Percentiles rank a stretch among this genome's conserved stretches.
Evolutionary conservation across 2,888 invertebrate species (phyloP).

Genomic region (Drosophila limbata): DNA sequence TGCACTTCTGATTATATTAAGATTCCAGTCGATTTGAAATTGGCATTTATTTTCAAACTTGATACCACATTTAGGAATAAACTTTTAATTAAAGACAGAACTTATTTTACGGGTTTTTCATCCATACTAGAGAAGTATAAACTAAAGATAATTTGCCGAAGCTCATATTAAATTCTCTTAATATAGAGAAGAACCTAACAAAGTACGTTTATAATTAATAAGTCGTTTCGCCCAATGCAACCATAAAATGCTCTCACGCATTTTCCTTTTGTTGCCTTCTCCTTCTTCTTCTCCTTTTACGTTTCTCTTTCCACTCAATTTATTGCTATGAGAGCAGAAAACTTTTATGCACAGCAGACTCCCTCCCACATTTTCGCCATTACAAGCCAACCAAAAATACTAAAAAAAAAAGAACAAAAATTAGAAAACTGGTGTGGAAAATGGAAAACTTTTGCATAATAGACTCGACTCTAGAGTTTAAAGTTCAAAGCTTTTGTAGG

Average conservation of each 20-base stretch:
- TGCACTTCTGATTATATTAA: neutral
- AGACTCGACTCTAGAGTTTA: constrained; percentile 65
- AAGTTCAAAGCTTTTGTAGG: constrained; percentile 79
- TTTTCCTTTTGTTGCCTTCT: constrained; percentile 15
- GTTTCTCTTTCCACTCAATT: constrained; percentile 70
- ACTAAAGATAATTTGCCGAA: neutral
- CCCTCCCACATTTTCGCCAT: neutral
- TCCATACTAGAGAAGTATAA: neutral
- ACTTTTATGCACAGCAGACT: constrained; percentile 37
- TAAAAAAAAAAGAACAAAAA: constrained; percentile 4
- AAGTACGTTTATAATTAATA: constrained; percentile 34
- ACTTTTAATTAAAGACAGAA: neutral
- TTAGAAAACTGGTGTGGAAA: constrained; percentile 19
- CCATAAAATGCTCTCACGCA: constrained; percentile 33
- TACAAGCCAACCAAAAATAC: constrained; percentile 21
- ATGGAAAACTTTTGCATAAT: constrained; percentile 70
- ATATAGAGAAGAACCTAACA: constrained; percentile 12
- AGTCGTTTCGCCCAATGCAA: constrained; percentile 26
- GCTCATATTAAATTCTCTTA: constrained; percentile 15
- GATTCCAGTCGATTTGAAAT: neutral
- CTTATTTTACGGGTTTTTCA: neutral
- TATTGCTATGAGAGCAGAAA: constrained; percentile 70
- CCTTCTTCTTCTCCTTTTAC: constrained; percentile 1
- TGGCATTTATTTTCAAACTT: neutral
- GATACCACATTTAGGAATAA: neutral